A percentile compares a stretch with the other conserved stretches of the same genome.
These are phyloP conservation scores for Calameuta filiformis DNA, from an alignment of 2,888 invertebrate species.

Conservation along the genomic window DNA sequence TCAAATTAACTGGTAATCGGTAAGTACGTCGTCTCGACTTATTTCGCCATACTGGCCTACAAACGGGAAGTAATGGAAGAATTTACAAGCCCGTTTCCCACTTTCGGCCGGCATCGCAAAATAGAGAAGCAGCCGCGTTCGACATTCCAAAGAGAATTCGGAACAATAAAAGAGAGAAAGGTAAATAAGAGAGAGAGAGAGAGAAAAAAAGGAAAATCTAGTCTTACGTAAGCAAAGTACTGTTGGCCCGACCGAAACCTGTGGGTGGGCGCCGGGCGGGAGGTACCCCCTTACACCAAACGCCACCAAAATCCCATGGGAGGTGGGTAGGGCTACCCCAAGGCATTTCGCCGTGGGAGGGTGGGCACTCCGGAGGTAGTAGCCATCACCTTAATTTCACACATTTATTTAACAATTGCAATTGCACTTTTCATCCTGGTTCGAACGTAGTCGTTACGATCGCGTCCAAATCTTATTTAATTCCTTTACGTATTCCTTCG, in stretches of 20 bases:
- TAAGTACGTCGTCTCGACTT: neutral
- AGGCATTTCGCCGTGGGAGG: conserved; percentile 51
- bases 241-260: conserved; percentile 65
- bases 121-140: conserved; percentile 37
- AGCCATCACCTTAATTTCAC: conserved; percentile 34
- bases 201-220: conserved; percentile 24
- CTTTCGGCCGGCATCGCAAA: neutral
- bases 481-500: neutral
- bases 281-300: conserved; percentile 60
- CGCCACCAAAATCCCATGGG: conserved; percentile 60
- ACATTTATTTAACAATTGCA: conserved; percentile 35
- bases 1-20: neutral
- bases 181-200: neutral
- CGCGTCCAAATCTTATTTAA: neutral
- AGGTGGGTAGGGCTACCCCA: conserved; percentile 64
- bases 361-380: conserved; percentile 61
- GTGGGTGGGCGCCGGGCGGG: conserved; percentile 65
- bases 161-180: no score
- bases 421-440: conserved; percentile 35
- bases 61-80: neutral
- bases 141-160: neutral
- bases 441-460: neutral
- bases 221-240: conserved; percentile 63
- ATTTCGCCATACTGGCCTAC: neutral
- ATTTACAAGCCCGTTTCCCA: neutral